Conservation (phyloP, 2,113 vertebrate species). For the Hirundichthys speculiger region DNA sequence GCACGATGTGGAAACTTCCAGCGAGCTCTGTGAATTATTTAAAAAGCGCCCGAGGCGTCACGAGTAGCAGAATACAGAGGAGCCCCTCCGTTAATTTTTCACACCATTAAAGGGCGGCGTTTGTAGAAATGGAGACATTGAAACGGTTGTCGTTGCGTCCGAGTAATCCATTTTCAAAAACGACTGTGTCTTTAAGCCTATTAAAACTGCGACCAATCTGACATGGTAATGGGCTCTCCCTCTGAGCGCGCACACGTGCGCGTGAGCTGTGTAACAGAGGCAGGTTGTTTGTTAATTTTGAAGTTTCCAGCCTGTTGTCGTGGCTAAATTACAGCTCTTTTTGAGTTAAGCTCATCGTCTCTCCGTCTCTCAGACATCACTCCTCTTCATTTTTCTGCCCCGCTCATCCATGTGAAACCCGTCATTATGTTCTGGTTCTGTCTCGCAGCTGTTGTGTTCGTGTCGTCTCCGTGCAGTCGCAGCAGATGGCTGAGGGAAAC, state of each 20-base stretch:
- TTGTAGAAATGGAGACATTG: conserved; percentile 24
- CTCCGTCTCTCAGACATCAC: conserved; percentile 1
- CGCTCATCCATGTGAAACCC: conserved; percentile 19
- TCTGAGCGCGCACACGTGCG: conserved; percentile 1
- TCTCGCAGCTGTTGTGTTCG: conserved; percentile 20
- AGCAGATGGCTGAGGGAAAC: conserved; percentile 49
- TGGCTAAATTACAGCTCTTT: not conserved
- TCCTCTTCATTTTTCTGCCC: conserved; percentile 10
- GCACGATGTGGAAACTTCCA: conserved; percentile 1
- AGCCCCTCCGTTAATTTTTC: not conserved
- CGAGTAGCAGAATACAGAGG: not conserved
- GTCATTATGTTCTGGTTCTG: conserved; percentile 36
- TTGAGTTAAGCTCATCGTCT: conserved; percentile 5
- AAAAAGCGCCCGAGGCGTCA: not conserved
- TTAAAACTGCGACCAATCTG: conserved; percentile 25
- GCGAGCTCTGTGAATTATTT: not conserved
- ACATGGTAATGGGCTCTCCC: not conserved
- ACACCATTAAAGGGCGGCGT: conserved; percentile 24
- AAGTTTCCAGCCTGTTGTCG: not conserved
- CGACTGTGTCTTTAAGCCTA: conserved; percentile 28
- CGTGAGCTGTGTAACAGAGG: not conserved
- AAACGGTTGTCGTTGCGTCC: not conserved
- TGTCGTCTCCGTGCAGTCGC: conserved; percentile 13
- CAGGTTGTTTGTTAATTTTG: not conserved
- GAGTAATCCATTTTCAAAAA: conserved; percentile 31